Evolutionary conservation across 2,113 vertebrate species (phyloP).

Genomic region (Prinia subflava): DNA sequence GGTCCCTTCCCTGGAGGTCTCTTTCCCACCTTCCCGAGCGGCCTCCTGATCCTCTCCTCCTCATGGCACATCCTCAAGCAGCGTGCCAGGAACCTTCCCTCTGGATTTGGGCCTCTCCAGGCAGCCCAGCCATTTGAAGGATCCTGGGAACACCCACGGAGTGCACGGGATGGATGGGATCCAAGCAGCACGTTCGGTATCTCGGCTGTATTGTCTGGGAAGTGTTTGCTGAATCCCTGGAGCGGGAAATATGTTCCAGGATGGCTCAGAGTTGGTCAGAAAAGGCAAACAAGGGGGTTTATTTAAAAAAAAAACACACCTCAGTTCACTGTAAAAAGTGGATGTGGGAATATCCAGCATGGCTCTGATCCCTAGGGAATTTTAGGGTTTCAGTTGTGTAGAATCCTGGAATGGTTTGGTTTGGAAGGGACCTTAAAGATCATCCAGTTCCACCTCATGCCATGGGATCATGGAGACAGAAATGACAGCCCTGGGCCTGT

Average conservation of each 20-base stretch:
- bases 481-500: not conserved
- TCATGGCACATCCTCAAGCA: not conserved
- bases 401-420: not conserved
- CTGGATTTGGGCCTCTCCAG: not conserved
- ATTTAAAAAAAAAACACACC: not conserved
- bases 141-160: not conserved
- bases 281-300: not conserved
- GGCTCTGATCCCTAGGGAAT: not conserved
- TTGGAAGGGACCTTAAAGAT: not conserved
- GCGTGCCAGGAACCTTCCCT: not conserved
- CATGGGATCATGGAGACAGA: not conserved
- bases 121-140: not conserved
- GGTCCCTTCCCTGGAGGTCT: not conserved
- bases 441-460: not conserved
- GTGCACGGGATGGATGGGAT: not conserved
- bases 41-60: not conserved
- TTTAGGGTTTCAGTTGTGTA: rapidly evolving
- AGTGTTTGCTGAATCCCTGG: not conserved
- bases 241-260: not conserved
- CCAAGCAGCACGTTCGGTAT: not conserved
- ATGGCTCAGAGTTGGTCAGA: not conserved
- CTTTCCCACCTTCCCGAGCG: not conserved
- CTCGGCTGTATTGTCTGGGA: conserved; percentile 5
- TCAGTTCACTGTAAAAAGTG: not conserved
- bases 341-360: not conserved